These are phyloP conservation scores for Uromys caudimaculatus DNA, from an alignment of 2,797 vertebrate species.

Conservation along the genomic window DNA sequence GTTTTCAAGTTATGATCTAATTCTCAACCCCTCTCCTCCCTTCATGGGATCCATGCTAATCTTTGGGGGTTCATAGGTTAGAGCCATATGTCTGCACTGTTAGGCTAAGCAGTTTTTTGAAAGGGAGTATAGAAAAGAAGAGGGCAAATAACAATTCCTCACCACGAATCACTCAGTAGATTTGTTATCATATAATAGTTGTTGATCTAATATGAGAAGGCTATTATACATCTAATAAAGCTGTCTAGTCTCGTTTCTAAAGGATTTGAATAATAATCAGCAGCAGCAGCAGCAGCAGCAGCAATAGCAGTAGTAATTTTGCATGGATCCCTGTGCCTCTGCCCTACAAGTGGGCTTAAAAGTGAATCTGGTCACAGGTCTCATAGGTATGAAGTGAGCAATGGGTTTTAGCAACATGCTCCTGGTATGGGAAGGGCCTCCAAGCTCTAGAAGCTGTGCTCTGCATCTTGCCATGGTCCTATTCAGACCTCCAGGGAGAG, in stretches of 20 bases:
- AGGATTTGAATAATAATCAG: background rate
- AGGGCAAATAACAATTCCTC: background rate
- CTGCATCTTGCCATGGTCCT: slow-evolving; percentile 10
- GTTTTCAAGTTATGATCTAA: background rate
- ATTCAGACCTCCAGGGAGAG: slow-evolving; percentile 61
- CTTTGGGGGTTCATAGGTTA: background rate
- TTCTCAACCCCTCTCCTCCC: background rate
- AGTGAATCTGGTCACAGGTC: background rate
- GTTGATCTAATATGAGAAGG: background rate
- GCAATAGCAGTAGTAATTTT: background rate
- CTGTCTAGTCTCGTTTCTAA: background rate
- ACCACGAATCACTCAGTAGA: background rate
- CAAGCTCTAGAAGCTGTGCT: background rate
- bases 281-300: background rate
- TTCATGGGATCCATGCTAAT: background rate
- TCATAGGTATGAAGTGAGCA: background rate
- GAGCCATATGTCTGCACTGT: background rate
- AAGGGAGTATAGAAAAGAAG: background rate
- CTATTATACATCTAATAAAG: slow-evolving; percentile 27
- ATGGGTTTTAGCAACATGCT: background rate
- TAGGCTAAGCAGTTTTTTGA: background rate
- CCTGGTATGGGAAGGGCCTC: background rate
- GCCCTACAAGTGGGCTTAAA: background rate
- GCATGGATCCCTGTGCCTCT: background rate
- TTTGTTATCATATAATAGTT: slow-evolving; percentile 22